These are phyloP conservation scores for Mythimna vitellina DNA, from an alignment of 2,888 invertebrate genomes.

Conservation along the genomic window DNA sequence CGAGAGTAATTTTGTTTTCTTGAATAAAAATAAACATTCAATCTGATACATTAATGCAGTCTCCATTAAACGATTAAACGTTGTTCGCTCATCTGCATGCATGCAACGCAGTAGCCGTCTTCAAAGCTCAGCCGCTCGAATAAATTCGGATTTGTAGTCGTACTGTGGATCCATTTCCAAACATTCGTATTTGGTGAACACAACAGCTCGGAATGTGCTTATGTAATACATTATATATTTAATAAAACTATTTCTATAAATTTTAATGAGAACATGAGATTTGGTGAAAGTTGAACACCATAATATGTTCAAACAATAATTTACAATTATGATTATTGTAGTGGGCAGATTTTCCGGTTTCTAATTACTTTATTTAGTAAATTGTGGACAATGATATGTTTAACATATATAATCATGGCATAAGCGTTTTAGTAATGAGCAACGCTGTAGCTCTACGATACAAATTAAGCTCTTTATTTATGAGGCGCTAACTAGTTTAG, in stretches of 20 bases:
- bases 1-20: slow-evolving; percentile 70
- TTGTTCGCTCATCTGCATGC: slow-evolving; percentile 87
- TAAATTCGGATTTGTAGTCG: slow-evolving; percentile 81
- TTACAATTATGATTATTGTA: slow-evolving; percentile 37
- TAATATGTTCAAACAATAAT: slow-evolving; percentile 45
- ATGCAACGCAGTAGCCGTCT: slow-evolving; percentile 80
- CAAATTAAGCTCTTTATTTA: slow-evolving; percentile 53
- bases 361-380: slow-evolving; percentile 52
- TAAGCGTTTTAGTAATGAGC: slow-evolving; percentile 50
- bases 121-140: slow-evolving; percentile 84
- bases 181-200: slow-evolving; percentile 68
- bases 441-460: slow-evolving; percentile 35
- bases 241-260: slow-evolving; percentile 24
- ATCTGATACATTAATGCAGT: slow-evolving; percentile 86
- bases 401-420: slow-evolving; percentile 41
- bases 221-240: slow-evolving; percentile 35
- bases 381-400: slow-evolving; percentile 39
- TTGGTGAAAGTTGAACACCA: slow-evolving; percentile 34
- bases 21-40: slow-evolving; percentile 76
- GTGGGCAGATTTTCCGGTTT: slow-evolving; percentile 43
- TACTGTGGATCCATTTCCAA: slow-evolving; percentile 68
- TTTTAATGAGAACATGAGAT: slow-evolving; percentile 22
- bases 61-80: slow-evolving; percentile 87
- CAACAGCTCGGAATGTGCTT: slow-evolving; percentile 41
- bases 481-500: slow-evolving; percentile 52